Percentiles rank a stretch among this genome's conserved stretches.
phyloP scores from a whole-genome alignment of 2,797 vertebrate genomes.

The Erethizon dorsatum region DNA sequence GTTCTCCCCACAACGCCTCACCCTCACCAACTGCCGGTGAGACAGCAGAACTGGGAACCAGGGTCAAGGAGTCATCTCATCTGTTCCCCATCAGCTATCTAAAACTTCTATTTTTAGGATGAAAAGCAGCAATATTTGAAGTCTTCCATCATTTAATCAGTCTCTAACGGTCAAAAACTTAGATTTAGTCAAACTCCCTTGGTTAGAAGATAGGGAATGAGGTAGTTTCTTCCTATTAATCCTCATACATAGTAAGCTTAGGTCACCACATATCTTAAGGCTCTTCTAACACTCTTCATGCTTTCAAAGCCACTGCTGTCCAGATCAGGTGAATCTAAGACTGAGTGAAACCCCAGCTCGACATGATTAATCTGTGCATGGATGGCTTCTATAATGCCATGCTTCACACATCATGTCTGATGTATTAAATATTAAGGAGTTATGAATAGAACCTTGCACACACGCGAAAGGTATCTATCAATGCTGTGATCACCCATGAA shows the following conservation, averaged over 20 bases:
- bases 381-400: neutral
- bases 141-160: neutral
- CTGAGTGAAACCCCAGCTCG: neutral
- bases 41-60: neutral
- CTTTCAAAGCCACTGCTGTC: neutral
- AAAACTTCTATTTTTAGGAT: constrained; percentile 25
- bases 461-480: neutral
- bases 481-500: neutral
- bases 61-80: neutral
- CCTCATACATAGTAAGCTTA: neutral
- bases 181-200: neutral
- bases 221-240: neutral
- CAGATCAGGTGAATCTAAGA: constrained; percentile 45
- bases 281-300: neutral
- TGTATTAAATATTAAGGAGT: neutral
- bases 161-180: neutral
- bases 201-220: neutral
- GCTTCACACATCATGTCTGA: neutral
- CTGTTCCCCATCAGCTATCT: neutral
- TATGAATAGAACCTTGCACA: neutral
- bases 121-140: neutral
- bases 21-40: neutral
- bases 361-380: neutral
- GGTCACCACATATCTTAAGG: neutral
- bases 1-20: neutral